Conservation (phyloP, 2,113 vertebrate genomes). For the Origma solitaria region DNA sequence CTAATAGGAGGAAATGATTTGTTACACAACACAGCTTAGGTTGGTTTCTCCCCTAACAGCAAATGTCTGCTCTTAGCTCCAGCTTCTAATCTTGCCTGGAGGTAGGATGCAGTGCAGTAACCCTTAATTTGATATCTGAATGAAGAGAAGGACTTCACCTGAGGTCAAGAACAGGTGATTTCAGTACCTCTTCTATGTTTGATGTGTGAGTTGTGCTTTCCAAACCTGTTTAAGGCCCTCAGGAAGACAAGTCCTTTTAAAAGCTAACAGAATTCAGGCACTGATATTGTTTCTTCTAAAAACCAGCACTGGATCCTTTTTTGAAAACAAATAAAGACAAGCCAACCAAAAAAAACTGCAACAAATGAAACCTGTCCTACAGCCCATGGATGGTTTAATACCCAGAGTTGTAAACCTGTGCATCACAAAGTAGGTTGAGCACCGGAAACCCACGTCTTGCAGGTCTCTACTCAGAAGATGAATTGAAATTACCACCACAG, state of each 20-base stretch:
- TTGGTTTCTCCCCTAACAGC: background rate
- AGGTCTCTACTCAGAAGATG: background rate
- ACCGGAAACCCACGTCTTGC: background rate
- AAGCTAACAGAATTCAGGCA: background rate
- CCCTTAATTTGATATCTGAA: background rate
- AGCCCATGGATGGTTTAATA: background rate
- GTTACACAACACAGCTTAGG: background rate
- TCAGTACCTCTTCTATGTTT: background rate
- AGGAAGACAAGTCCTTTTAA: background rate
- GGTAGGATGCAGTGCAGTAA: background rate
- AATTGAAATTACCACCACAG: background rate
- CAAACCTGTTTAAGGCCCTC: background rate
- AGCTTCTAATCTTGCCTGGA: background rate
- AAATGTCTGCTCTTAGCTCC: background rate
- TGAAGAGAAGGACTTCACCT: background rate
- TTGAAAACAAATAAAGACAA: background rate
- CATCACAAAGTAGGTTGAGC: background rate
- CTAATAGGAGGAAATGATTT: constrained; percentile 35
- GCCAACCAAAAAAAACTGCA: background rate
- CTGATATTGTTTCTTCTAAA: background rate
- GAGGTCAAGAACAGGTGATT: background rate
- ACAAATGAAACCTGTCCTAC: background rate
- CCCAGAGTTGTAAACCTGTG: background rate
- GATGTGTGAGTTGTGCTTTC: background rate
- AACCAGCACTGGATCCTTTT: background rate